phyloP scores from a whole-genome alignment of 2,113 vertebrate genomes.

The Mastomys coucha region DNA sequence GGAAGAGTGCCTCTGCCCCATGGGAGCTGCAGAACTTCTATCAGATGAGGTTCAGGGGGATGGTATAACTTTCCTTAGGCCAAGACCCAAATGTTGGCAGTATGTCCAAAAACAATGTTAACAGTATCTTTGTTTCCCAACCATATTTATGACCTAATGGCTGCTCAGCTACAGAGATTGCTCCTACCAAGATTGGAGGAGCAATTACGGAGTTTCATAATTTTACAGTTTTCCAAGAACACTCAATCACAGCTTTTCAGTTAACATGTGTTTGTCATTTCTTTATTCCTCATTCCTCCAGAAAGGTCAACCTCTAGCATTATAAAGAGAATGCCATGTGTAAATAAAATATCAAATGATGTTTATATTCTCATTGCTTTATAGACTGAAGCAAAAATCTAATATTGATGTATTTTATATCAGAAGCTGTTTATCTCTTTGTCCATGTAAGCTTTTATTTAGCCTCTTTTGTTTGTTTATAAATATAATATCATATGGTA shows the following conservation, averaged over 20 bases:
- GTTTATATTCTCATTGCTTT: not conserved
- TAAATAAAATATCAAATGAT: conserved; percentile 10
- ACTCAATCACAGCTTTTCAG: not conserved
- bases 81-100: not conserved
- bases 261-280: not conserved
- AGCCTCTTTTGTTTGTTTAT: not conserved
- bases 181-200: not conserved
- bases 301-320: not conserved
- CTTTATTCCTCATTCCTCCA: not conserved
- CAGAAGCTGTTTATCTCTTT: not conserved
- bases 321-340: not conserved
- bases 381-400: not conserved
- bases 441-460: not conserved
- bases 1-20: not conserved
- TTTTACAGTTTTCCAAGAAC: not conserved
- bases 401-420: not conserved
- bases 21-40: not conserved
- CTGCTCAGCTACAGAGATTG: not conserved
- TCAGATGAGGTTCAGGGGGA: not conserved
- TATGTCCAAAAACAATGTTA: not conserved
- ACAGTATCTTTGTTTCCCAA: not conserved
- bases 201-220: no score
- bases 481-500: not conserved
- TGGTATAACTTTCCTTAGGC: not conserved
- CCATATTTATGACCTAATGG: not conserved